phyloP scores from a whole-genome alignment of 2,888 invertebrate genomes.

The Polyploca ridens region DNA sequence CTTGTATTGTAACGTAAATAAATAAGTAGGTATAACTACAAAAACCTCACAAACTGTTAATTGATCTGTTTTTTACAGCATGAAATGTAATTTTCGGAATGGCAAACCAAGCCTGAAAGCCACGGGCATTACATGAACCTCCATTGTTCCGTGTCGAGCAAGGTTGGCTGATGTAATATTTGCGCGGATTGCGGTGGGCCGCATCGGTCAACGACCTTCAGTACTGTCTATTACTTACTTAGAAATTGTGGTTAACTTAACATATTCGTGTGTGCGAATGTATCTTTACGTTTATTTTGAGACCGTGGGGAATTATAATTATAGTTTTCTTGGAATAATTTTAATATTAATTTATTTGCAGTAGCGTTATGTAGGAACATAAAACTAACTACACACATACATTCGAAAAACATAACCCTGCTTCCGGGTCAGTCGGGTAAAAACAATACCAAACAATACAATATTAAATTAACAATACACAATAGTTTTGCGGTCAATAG shows the following conservation, averaged over 20 bases:
- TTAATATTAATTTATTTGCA: too few species aligned
- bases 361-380: too few species aligned
- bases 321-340: too few species aligned
- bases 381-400: too few species aligned
- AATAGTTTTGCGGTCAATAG: too few species aligned
- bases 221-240: constrained; percentile 53
- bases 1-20: background rate
- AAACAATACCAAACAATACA: too few species aligned
- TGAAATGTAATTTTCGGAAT: constrained; percentile 9
- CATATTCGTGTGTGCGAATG: constrained; percentile 39
- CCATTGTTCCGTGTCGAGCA: constrained; percentile 77
- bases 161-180: constrained; percentile 78
- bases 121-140: constrained; percentile 35
- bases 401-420: too few species aligned
- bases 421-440: too few species aligned
- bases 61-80: background rate
- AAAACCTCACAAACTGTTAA: background rate
- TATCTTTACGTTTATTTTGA: background rate
- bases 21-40: too few species aligned
- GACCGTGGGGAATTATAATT: background rate
- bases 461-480: too few species aligned
- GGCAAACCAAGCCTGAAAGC: constrained; percentile 35
- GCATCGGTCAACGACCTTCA: constrained; percentile 75
- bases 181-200: constrained; percentile 64
- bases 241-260: constrained; percentile 47